Evolutionary conservation across 2,113 vertebrate genomes (phyloP).

Genomic region (Mionectes macconnelli): DNA sequence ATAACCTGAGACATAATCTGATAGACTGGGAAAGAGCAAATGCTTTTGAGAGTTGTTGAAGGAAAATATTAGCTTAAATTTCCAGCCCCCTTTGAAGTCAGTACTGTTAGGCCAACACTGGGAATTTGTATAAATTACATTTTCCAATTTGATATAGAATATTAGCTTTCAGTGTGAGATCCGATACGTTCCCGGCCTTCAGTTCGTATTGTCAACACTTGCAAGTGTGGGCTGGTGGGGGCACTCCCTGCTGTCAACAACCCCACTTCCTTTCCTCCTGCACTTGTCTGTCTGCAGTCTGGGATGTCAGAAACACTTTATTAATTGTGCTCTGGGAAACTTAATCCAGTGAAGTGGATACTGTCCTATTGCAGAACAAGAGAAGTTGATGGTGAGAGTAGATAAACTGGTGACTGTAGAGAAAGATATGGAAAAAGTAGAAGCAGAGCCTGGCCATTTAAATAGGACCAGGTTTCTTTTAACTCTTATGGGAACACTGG

Average conservation of each 20-base stretch:
- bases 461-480: neutral
- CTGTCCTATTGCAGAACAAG: neutral
- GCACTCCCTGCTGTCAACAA: constrained; percentile 27
- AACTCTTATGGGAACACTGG: neutral
- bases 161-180: constrained; percentile 12
- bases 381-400: neutral
- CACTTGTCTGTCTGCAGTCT: neutral
- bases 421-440: neutral
- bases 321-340: neutral
- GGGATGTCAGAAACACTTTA: neutral
- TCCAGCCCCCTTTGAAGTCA: neutral
- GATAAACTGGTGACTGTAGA: neutral
- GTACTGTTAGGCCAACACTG: neutral
- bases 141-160: constrained; percentile 31
- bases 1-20: constrained; percentile 13
- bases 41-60: constrained; percentile 9
- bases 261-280: neutral
- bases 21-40: constrained; percentile 3
- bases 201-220: neutral
- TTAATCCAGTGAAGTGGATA: neutral
- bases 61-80: constrained; percentile 25
- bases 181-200: neutral
- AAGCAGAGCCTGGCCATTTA: neutral
- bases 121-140: neutral
- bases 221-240: neutral